phyloP scores from a whole-genome alignment of 2,888 invertebrate genomes.

The Tinea pellionella region DNA sequence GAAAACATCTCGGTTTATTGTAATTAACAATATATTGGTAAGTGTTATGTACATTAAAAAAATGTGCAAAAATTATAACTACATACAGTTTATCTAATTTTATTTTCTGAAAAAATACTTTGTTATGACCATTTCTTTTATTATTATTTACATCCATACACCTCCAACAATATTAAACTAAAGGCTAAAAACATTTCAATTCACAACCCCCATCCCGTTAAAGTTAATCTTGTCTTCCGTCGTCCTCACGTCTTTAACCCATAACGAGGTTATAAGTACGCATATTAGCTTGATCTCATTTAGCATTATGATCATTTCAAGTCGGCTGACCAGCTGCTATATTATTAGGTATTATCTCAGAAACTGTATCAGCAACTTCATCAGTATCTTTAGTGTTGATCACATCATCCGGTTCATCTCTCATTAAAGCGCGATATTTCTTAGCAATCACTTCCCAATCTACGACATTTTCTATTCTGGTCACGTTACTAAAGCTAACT shows the following conservation, averaged over 20 bases:
- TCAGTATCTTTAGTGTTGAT: conserved; percentile 39
- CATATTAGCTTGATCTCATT: no score
- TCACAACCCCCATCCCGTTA: no score
- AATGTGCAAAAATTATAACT: no score
- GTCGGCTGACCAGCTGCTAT: conserved; percentile 48
- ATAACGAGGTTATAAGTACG: no score
- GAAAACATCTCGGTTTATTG: no score
- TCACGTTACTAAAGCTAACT: conserved; percentile 81
- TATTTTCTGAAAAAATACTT: conserved; percentile 2
- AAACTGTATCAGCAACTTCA: conserved; percentile 48
- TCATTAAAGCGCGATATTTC: conserved; percentile 82
- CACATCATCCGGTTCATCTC: conserved; percentile 54
- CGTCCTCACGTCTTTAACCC: no score
- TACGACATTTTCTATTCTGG: conserved; percentile 87
- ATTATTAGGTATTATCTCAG: conserved; percentile 55
- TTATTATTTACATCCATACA: not conserved
- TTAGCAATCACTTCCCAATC: conserved; percentile 93
- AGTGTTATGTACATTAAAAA: no score
- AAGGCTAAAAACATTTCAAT: no score
- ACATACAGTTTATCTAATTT: not conserved
- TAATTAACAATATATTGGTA: no score
- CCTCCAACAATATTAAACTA: no score
- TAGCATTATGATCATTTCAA: conserved; percentile 27
- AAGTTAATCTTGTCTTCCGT: no score
- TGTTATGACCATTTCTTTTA: conserved; percentile 19